These are phyloP conservation scores for Oryzias woworae DNA, from an alignment of 2,113 vertebrate genomes.

Conservation along the genomic window DNA sequence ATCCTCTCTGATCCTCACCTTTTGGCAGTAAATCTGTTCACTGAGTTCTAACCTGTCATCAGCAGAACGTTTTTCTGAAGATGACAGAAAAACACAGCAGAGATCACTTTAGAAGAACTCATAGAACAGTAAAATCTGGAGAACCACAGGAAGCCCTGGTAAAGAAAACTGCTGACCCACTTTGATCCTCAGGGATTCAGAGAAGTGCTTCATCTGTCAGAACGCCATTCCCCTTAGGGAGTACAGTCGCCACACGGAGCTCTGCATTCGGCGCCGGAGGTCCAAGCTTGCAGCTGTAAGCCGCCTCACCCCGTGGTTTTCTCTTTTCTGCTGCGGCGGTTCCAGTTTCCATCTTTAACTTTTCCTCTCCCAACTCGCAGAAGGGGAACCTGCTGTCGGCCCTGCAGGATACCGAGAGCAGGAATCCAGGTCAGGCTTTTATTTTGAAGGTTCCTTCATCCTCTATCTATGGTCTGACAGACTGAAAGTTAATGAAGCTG, in stretches of 20 bases:
- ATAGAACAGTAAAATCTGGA: too few species aligned
- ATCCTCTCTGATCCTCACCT: too few species aligned
- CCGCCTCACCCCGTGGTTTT: too few species aligned
- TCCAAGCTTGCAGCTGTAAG: conserved; percentile 33
- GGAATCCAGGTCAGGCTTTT: conserved; percentile 47
- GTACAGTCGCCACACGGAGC: conserved; percentile 83
- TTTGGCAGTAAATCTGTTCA: too few species aligned
- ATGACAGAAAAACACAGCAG: too few species aligned
- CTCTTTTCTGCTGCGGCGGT: too few species aligned
- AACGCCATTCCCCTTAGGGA: conserved; percentile 76
- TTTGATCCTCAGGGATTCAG: conserved; percentile 48
- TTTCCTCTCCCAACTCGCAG: conserved; percentile 28
- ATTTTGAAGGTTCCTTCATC: background rate
- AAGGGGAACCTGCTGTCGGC: conserved; percentile 68
- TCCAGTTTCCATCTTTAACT: background rate
- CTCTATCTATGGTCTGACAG: background rate
- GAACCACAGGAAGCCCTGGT: too few species aligned
- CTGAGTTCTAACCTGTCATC: too few species aligned
- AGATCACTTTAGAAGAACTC: too few species aligned
- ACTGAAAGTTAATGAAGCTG: too few species aligned
- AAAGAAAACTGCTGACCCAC: background rate
- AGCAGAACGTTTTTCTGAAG: too few species aligned
- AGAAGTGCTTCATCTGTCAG: conserved; percentile 91
- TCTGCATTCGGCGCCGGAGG: conserved; percentile 72
- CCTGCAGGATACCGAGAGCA: conserved; percentile 65